These are phyloP conservation scores for Psylliodes chrysocephalus DNA, from an alignment of 2,888 invertebrate genomes.

Conservation along the genomic window DNA sequence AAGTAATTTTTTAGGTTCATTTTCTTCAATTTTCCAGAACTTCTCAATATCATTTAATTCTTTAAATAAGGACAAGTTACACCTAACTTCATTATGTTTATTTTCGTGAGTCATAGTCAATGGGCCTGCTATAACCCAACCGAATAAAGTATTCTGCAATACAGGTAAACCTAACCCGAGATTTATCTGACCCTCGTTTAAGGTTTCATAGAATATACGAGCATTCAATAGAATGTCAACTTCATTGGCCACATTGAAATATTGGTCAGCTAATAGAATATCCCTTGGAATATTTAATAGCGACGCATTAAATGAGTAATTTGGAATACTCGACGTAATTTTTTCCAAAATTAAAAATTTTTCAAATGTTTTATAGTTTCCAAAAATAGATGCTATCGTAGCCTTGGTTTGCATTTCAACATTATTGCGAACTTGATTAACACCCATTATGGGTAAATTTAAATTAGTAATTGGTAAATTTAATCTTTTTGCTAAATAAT, in stretches of 20 bases:
- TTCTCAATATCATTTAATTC: neutral
- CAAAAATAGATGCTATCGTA: neutral
- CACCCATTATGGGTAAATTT: slow-evolving; percentile 1
- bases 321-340: neutral
- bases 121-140: neutral
- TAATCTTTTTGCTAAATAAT: slow-evolving; percentile 1
- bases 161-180: neutral
- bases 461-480: neutral
- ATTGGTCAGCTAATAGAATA: slow-evolving; percentile 21
- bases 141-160: slow-evolving; percentile 5
- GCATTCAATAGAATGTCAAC: slow-evolving; percentile 33
- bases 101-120: neutral
- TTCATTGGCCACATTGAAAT: slow-evolving; percentile 7
- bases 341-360: slow-evolving; percentile 1
- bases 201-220: slow-evolving; percentile 25
- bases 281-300: slow-evolving; percentile 3
- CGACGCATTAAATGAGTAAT: neutral
- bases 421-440: neutral
- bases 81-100: no score
- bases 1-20: neutral
- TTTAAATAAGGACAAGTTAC: no score
- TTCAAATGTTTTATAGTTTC: neutral
- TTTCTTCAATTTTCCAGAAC: neutral
- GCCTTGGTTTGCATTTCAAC: neutral
- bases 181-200: slow-evolving; percentile 21